These are phyloP conservation scores for Drosophila sechellia DNA, from an alignment of 1,140 invertebrate species.

Conservation along the genomic window DNA sequence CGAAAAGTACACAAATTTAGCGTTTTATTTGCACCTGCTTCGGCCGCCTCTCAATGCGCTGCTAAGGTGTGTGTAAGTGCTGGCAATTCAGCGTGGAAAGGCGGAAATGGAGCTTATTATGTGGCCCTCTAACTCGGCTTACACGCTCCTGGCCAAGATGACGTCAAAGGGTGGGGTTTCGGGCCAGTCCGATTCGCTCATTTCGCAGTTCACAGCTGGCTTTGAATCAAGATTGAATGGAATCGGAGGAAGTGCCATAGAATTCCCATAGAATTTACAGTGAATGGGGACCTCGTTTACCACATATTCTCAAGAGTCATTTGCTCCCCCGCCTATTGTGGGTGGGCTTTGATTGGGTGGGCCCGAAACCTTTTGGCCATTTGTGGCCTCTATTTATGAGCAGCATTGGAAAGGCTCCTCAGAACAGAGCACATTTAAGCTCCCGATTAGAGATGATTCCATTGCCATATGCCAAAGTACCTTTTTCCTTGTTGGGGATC, in stretches of 20 bases:
- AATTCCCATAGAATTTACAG: conserved; percentile 55
- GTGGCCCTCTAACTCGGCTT: conserved; percentile 23
- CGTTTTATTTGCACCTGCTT: conserved; percentile 75
- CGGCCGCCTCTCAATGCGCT: conserved; percentile 35
- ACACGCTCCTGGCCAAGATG: conserved; percentile 12
- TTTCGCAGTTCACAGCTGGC: conserved; percentile 69
- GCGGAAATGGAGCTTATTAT: conserved; percentile 76
- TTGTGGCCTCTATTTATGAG: conserved; percentile 47
- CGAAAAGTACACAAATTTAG: conserved; percentile 76
- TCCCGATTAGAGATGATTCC: not conserved
- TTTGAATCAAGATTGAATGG: conserved; percentile 75
- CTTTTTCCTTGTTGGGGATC: not conserved
- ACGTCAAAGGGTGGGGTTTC: conserved; percentile 8
- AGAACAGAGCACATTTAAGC: not conserved
- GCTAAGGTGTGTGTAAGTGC: conserved; percentile 50
- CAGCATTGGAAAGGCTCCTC: not conserved
- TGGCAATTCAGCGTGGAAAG: conserved; percentile 49
- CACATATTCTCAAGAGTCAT: conserved; percentile 66
- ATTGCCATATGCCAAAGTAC: not conserved
- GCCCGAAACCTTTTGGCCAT: conserved; percentile 45
- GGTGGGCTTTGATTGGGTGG: conserved; percentile 13
- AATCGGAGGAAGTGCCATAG: conserved; percentile 63
- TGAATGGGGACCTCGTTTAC: conserved; percentile 62
- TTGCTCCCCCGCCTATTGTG: conserved; percentile 11
- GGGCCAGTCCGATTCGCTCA: conserved; percentile 51